These are phyloP conservation scores for Neoseiulus cucumeris DNA, from an alignment of 1,140 invertebrate genomes.

Conservation along the genomic window DNA sequence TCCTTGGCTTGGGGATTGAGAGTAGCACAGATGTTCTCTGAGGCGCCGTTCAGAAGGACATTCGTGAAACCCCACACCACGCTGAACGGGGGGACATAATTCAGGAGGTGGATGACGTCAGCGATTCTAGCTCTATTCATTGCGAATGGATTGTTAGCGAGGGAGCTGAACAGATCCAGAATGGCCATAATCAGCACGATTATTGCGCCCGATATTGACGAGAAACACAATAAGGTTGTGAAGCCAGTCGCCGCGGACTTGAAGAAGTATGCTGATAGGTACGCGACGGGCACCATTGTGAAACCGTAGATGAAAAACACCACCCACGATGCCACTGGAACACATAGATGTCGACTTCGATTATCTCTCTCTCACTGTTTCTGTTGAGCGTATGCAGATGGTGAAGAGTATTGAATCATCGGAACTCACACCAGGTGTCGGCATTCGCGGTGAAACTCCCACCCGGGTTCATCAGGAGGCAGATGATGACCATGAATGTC, in stretches of 20 bases:
- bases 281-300: constrained; percentile 20
- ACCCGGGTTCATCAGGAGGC: not conserved
- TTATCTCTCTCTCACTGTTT: not conserved
- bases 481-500: not conserved
- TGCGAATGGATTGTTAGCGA: not conserved
- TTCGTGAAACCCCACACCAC: constrained; percentile 1
- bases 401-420: too few relatives aligned
- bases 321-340: constrained; percentile 15
- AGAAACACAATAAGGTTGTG: constrained; percentile 11
- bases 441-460: not conserved
- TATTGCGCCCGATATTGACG: constrained; percentile 1
- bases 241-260: constrained; percentile 17
- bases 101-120: not conserved
- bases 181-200: not conserved
- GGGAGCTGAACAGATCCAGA: not conserved
- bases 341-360: not conserved
- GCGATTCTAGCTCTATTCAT: not conserved
- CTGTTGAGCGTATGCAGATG: too few relatives aligned
- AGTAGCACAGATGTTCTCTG: not conserved
- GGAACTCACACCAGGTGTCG: not conserved
- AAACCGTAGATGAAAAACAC: constrained; percentile 18
- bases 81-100: not conserved
- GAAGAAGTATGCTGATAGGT: constrained; percentile 16
- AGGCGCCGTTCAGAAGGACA: not conserved
- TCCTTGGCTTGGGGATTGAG: not conserved